Evolutionary conservation across 2,113 vertebrate genomes (phyloP).

Genomic region (Cettia cetti): DNA sequence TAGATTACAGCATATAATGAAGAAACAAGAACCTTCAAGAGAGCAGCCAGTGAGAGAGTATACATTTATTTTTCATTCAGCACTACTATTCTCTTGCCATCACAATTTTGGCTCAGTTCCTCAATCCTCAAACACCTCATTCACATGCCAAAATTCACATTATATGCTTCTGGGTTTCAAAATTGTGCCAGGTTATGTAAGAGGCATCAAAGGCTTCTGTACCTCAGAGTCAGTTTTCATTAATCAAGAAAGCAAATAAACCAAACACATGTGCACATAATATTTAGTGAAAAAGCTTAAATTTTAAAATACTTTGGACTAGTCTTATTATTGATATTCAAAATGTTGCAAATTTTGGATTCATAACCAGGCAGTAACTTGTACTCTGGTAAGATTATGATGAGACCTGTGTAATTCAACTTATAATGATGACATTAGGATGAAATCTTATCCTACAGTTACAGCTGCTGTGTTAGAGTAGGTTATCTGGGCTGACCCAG

Average conservation of each 20-base stretch:
- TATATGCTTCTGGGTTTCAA: not conserved
- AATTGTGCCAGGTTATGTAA: slow-evolving; percentile 1
- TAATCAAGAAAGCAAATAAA: not conserved
- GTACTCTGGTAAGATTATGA: not conserved
- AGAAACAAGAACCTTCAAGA: not conserved
- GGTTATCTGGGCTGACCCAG: not conserved
- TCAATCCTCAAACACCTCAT: not conserved
- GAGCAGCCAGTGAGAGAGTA: not conserved
- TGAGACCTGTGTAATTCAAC: not conserved
- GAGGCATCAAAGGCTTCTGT: not conserved
- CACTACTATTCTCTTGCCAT: not conserved
- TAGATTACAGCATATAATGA: not conserved
- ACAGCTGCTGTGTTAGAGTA: not conserved
- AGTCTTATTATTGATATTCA: not conserved
- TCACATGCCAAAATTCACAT: not conserved
- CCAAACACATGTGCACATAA: not conserved
- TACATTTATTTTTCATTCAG: not conserved
- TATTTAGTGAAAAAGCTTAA: not conserved
- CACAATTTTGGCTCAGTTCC: not conserved
- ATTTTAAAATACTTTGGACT: not conserved
- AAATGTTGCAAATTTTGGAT: not conserved
- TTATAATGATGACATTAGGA: not conserved
- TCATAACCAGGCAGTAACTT: not conserved
- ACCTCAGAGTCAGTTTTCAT: not conserved
- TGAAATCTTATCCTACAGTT: not conserved